These are phyloP conservation scores for Stratiolaelaps scimitus DNA, from an alignment of 1,140 invertebrate genomes.

Conservation along the genomic window DNA sequence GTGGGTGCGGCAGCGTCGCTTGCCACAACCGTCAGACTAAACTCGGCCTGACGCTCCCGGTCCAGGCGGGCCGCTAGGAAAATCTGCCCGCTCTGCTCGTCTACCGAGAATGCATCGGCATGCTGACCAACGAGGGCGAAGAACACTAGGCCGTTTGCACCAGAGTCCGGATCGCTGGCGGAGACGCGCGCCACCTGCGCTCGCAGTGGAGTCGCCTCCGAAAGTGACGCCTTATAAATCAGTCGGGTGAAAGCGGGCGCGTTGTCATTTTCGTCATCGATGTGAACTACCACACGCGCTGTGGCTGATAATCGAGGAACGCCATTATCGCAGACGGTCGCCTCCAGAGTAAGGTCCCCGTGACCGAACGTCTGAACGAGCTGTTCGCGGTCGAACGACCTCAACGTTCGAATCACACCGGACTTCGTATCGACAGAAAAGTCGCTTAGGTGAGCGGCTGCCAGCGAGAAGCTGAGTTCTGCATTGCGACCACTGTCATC, in stretches of 20 bases:
- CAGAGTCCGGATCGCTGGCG: conserved; percentile 75
- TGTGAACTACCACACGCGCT: conserved; percentile 72
- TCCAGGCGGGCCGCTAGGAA: conserved; percentile 61
- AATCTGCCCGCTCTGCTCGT: conserved; percentile 74
- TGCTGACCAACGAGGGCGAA: conserved; percentile 70
- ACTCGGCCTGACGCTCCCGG: conserved; percentile 63
- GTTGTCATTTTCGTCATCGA: conserved; percentile 86
- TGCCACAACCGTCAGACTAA: conserved; percentile 64
- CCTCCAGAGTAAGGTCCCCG: conserved; percentile 65
- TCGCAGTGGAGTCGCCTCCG: conserved; percentile 60
- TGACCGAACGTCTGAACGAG: conserved; percentile 59
- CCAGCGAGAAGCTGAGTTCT: conserved; percentile 71
- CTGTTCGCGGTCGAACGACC: conserved; percentile 71
- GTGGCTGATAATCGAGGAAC: conserved; percentile 60
- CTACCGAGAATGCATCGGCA: conserved; percentile 65
- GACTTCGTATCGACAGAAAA: conserved; percentile 78
- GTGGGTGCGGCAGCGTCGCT: conserved; percentile 58
- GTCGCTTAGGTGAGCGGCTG: conserved; percentile 53
- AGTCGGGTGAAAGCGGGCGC: conserved; percentile 64
- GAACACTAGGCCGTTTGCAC: conserved; percentile 74
- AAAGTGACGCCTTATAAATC: conserved; percentile 70
- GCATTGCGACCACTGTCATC: conserved; percentile 78
- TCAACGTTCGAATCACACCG: conserved; percentile 74
- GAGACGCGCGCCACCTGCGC: conserved; percentile 68
- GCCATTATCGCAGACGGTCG: conserved; percentile 75